phyloP scores from a whole-genome alignment of 2,797 vertebrate species.

The Silurus lanzhouensis region DNA sequence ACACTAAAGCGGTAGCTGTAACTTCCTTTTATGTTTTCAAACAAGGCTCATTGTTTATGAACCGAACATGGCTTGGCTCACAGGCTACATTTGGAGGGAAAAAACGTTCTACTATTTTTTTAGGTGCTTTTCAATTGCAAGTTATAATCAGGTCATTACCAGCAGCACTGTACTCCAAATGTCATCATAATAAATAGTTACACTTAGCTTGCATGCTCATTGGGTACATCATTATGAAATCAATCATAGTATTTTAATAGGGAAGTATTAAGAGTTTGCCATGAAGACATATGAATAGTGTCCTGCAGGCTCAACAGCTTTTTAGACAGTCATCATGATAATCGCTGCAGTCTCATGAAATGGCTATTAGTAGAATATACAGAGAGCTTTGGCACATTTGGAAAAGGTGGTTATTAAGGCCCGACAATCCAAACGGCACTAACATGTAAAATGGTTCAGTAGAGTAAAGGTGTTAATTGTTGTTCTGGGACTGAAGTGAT shows the following conservation, averaged over 20 bases:
- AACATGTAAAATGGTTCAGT: conserved; percentile 20
- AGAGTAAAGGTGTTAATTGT: conserved; percentile 44
- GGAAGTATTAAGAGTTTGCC: not conserved
- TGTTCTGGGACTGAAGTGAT: conserved; percentile 17
- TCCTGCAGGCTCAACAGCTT: too few species aligned
- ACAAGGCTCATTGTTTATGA: not conserved
- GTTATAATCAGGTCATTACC: conserved; percentile 18
- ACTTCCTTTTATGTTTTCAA: not conserved
- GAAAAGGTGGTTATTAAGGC: conserved; percentile 20
- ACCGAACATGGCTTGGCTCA: not conserved
- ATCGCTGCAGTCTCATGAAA: not conserved
- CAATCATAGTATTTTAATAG: not conserved
- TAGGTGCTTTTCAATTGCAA: not conserved
- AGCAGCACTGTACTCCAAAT: not conserved
- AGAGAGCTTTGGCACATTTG: conserved; percentile 6
- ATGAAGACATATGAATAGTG: not conserved
- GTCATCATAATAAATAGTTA: not conserved
- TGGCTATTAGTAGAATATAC: not conserved
- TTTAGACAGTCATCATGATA: not conserved
- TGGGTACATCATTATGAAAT: not conserved
- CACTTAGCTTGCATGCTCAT: conserved; percentile 11
- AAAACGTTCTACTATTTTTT: too few species aligned
- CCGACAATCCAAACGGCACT: conserved; percentile 1
- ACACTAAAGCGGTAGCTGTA: not conserved
- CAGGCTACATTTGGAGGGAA: not conserved